Base-by-base conservation (phyloP, 2,888 invertebrate species). In the Mongoloraphidia duomilia region DNA sequence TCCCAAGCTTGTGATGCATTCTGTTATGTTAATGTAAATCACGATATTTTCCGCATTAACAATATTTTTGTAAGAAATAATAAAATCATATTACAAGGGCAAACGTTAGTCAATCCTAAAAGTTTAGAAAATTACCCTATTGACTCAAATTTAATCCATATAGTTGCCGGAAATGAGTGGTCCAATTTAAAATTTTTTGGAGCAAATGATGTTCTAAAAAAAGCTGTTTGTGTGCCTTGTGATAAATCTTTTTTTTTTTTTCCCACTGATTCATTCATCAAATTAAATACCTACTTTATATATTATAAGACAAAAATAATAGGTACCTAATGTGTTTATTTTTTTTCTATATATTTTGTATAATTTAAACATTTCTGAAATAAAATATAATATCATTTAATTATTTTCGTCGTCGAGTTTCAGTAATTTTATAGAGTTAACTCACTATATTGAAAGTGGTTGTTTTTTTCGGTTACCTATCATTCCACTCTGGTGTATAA, bases 21-120 rank as follows among this genome's bases (percentile, higher is more conserved):
- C 37, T 46, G 46, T 37, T 46, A 46, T 37, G 33, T 33, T n/a
- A 40, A n/a, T n/a, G n/a, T 34, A 26, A 40, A 46, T 46, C 34
- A 34, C n/a, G 34, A 40, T 39, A 38, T 46, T 38, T 9, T 46
- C 34, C 41, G 46, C 26, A 40, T 46, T 40, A 37, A 46, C 13
- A 40, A 38, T 17, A 46, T 46, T 33, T 40, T n/a, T 40, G 38
- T n/a, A 12, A 40, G 26, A 11, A 39, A 46, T 40, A 39, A 39
- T 34, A 40, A 38, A 17, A 46, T 40, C 38, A 17, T 17, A 40
- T 46, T 26, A 14, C 11, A 11, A n/a, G 46, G 46, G 33, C 46
- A 45, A n/a, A 45, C 37, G 14, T 45, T 38, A 17, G 35, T 26
- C 12, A 45, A 45, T 45, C 17, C 46, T 14, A 26, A 45, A 45